Base-by-base conservation (phyloP, 2,797 vertebrate genomes). In the Neoniphon sammara region DNA sequence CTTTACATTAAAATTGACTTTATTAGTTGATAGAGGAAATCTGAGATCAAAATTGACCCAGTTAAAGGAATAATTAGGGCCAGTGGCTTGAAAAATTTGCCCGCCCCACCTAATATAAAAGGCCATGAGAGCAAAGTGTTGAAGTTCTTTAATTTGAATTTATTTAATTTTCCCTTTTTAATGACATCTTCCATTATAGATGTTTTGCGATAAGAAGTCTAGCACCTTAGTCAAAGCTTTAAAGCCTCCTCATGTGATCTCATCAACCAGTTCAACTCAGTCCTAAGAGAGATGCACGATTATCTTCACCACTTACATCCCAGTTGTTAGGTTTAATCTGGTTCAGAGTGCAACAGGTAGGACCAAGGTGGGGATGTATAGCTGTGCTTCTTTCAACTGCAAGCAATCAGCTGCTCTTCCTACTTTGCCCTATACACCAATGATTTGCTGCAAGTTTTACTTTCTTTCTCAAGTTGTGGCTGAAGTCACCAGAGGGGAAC, bases 21-120 rank as follows among this genome's bases (percentile, higher is more conserved):
- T 50, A 25, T 58, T 49, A 47, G 55, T 63, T 70, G 4, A 5
- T 31, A 65, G 23, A 56, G 25, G 54, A 42, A 55, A 18, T 0
- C 27, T 62, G 59, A 64, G 66, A 83, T 77, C 8, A 73, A 66
- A 58, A 18, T 2, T 14, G 52, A 39, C 49, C 57, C 46, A 60
- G 57, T 73, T 77, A 70, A 58, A 20, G n/a, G 21, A 25, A 75
- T 61, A 42, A 77, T 52, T 64, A 1, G 8, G 7, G 58, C 46
- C 18, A 42, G 39, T 50, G 7, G 6, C 20, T 50, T 7, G n/a
- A 20, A 50, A n/a, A 7, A 50, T 8, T 50, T 17, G 2, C 55
- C n/a, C 46, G 8, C 18, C 62, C 1, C 0, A n/a, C 27, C 50
- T 47, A 18, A 31, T 75, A 36, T 75, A 65, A 81, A 59, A 50